Base-by-base conservation (phyloP, 1,140 invertebrate genomes). In the Heliconius melpomene region DNA sequence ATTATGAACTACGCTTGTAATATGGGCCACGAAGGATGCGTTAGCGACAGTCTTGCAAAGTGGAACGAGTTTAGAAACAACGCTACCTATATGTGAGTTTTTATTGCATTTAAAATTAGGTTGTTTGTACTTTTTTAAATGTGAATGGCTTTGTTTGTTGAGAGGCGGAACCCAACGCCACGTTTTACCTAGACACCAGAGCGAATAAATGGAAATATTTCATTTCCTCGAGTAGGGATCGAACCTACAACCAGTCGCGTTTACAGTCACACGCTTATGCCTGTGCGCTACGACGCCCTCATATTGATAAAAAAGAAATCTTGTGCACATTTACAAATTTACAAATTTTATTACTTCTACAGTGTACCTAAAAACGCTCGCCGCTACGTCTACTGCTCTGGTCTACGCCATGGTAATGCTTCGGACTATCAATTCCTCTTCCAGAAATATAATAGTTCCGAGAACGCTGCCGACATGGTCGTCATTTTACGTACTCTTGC, bases 401-500 rank as follows among this genome's bases (percentile, higher is more conserved):
- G 95, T 23, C 74, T 96, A 3, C 94, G 93, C 40, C 78, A 95
- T 60, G 96, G 95, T 3, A 88, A 89, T 26, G 86, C 86, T 8
- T 82, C 88, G 3, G 95, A 96, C 83, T 96, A 95, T 94, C 74
- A 95, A 2, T 96, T 95, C 78, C 87, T 96, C 18, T 95, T 94
- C 86, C 78, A 95, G 7, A 89, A 90, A 50, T 96, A 96, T 82
- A 90, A 92, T 71, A 82, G 88, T 0, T 94, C 95, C 0, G 90
- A 95, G 52, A 95, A 95, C 77, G 94, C 95, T 0, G 94, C 95
- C 0, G 95, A 96, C 77, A 95, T 96, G 90, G 94, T 95, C 18
- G 92, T 96, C n/a, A 96, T 96, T n/a, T 88, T 96, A 0, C 88
- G 94, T 0, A 94, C 96, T 2, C 91, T 96, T 1, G 96, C 95